Evolutionary conservation across 2,113 vertebrate species (phyloP).

Genomic region (Mesembrinibis cayennensis): DNA sequence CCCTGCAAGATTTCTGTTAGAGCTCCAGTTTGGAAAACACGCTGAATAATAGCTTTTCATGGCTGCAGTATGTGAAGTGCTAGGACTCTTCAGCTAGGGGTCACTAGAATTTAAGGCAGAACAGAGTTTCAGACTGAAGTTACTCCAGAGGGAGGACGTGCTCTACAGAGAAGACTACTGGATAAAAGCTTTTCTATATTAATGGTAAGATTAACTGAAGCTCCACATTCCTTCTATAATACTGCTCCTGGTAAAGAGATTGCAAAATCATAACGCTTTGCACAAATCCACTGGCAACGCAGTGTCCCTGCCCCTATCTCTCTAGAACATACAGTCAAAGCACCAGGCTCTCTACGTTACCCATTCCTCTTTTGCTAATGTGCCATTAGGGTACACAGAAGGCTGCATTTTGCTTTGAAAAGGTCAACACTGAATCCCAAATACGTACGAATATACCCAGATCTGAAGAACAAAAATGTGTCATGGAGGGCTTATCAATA

Average conservation of each 20-base stretch:
- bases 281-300: neutral
- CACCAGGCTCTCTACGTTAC: neutral
- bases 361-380: neutral
- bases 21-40: neutral
- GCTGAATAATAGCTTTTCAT: neutral
- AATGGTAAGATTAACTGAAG: neutral
- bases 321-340: neutral
- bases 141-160: neutral
- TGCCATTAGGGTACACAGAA: neutral
- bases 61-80: neutral
- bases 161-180: neutral
- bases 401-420: neutral
- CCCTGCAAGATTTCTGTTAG: neutral
- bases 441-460: neutral
- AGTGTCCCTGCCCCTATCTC: neutral
- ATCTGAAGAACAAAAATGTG: neutral
- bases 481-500: neutral
- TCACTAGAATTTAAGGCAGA: conserved; percentile 31
- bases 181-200: neutral
- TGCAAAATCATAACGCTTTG: neutral
- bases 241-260: neutral
- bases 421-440: neutral
- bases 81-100: neutral
- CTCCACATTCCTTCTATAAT: neutral
- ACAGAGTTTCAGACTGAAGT: neutral